These are phyloP conservation scores for Mormyrops attenuatus DNA, from an alignment of 2,797 vertebrate genomes.

Conservation along the genomic window DNA sequence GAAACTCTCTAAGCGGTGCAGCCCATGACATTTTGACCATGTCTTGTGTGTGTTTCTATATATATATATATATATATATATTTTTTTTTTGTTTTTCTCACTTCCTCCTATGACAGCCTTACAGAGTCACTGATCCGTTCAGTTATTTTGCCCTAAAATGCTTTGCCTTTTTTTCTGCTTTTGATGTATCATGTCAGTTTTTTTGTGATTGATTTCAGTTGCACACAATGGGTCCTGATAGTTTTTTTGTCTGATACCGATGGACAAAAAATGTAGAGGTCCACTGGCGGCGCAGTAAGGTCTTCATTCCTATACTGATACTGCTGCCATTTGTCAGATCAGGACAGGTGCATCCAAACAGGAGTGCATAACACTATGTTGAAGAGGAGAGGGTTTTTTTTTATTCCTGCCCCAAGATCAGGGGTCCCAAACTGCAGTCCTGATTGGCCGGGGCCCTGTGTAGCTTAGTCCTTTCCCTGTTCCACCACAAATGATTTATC, in stretches of 20 bases:
- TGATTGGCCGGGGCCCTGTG: background rate
- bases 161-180: slow-evolving; percentile 48
- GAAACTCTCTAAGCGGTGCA: slow-evolving; percentile 65
- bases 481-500: background rate
- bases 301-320: slow-evolving; percentile 14
- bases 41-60: slow-evolving; percentile 43
- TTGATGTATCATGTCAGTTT: slow-evolving; percentile 56
- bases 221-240: slow-evolving; percentile 28
- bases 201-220: slow-evolving; percentile 58
- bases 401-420: background rate
- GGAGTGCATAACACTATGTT: background rate
- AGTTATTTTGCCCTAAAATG: slow-evolving; percentile 62
- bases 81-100: slow-evolving; percentile 12
- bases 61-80: background rate
- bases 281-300: slow-evolving; percentile 36
- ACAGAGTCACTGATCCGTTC: slow-evolving; percentile 63
- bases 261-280: background rate
- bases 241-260: background rate
- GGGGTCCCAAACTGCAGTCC: too few species aligned
- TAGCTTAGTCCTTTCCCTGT: background rate
- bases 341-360: background rate
- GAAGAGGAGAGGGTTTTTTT: background rate
- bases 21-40: slow-evolving; percentile 70
- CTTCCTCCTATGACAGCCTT: slow-evolving; percentile 53
- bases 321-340: background rate